phyloP scores from a whole-genome alignment of 2,797 vertebrate species.

The Acanthurus tractus region DNA sequence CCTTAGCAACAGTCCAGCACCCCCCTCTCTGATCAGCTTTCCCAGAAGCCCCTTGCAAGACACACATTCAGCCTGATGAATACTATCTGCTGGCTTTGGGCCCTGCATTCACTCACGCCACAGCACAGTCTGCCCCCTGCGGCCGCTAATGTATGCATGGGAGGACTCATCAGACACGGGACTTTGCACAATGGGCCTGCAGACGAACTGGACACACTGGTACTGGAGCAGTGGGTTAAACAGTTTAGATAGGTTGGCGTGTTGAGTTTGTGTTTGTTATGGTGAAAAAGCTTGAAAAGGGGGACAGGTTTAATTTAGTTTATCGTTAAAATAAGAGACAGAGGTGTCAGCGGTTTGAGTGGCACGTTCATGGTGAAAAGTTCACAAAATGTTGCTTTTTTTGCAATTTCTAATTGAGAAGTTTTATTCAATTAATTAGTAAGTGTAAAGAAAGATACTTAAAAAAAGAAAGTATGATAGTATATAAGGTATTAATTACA shows the following conservation, averaged over 20 bases:
- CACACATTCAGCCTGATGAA: conserved; percentile 37
- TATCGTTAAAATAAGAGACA: not conserved
- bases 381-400: not conserved
- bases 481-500: not conserved
- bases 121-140: conserved; percentile 4
- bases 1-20: conserved; percentile 40
- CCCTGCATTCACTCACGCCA: conserved; percentile 13
- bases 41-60: conserved; percentile 38
- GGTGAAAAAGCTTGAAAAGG: not conserved
- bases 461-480: not conserved
- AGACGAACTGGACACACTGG: not conserved
- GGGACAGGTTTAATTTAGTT: not conserved
- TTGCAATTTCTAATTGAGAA: not conserved
- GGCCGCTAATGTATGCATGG: conserved; percentile 34
- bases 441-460: not conserved
- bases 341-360: not conserved
- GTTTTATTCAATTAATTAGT: not conserved
- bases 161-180: conserved; percentile 10
- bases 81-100: conserved; percentile 48
- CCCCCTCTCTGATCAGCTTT: conserved; percentile 42
- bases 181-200: conserved; percentile 1
- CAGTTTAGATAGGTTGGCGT: not conserved
- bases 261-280: conserved; percentile 2
- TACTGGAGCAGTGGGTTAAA: not conserved
- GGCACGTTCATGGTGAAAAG: not conserved